Evolutionary conservation across 2,888 invertebrate species (phyloP), one percentile per base, ranked within the genome.

Genomic region (Leptinotarsa peninsularis): DNA sequence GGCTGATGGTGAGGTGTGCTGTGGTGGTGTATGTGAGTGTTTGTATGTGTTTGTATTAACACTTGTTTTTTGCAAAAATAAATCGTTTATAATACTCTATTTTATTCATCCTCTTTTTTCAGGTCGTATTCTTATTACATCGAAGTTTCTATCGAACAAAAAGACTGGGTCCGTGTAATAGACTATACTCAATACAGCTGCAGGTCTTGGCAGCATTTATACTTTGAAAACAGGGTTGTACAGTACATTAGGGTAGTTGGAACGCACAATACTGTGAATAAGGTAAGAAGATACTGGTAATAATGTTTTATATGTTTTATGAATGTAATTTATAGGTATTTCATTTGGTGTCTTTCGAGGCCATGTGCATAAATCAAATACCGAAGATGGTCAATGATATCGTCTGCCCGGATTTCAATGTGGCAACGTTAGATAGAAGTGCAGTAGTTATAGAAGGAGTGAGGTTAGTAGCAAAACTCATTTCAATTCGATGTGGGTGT

Each of bases 391-490:
- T 92, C 50, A 91, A 93, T 84, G 97, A 96, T 3, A 91, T 94
- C 83, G 90, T 94, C 86, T 93, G 94, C 84, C 98, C 99, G 15
- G 90, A 91, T 33, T 92, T 94, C 84, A 99, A 99, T 90, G 96
- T 99, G 67, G 98, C 99, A 68, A 96, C 97, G 0, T 92, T 96
- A 79, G 93, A 94, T 74, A 93, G 94, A 84, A 95, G 96, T 88
- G 99, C 99, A 3, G 93, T 94, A 83, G 99, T 99, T 76, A 94
- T 97, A 63, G 99, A 99, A 90, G 99, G 99, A 75, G 99, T 99
- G 77, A 92, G 93, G 93, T 92, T 81, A 78, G 60, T 63, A 27
- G 13, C 5, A 15, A 60, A 18, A 66, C 27, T 13, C 3, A 21
- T 58, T 18, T 14, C 4, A 23, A 58, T 23, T 5, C n/a, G 2